A percentile compares a stretch with the other conserved stretches of the same genome.
Conservation (phyloP, 2,888 invertebrate genomes). For the Nomada fabriciana region DNA sequence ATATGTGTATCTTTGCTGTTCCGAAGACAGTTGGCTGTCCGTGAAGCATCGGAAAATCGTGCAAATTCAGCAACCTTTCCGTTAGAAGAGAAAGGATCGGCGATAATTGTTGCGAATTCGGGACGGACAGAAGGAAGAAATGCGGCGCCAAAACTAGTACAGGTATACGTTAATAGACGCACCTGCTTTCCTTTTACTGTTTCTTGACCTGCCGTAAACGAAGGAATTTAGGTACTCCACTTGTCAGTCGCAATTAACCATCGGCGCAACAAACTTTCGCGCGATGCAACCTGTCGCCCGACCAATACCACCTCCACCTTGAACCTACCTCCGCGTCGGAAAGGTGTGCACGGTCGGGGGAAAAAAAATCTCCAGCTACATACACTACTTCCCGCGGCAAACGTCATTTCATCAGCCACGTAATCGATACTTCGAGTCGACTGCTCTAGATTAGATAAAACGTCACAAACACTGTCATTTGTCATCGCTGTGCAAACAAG, state of each 20-base stretch:
- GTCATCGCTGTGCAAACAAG: slow-evolving; percentile 20
- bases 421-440: slow-evolving; percentile 2
- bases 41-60: slow-evolving; percentile 34
- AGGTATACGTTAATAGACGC: slow-evolving; percentile 49
- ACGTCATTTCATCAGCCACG: background rate
- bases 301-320: background rate
- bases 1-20: no score
- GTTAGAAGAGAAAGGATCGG: slow-evolving; percentile 64
- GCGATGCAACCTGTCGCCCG: background rate
- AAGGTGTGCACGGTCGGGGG: background rate
- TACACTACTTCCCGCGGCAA: no score
- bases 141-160: slow-evolving; percentile 56
- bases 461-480: slow-evolving; percentile 5
- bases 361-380: background rate
- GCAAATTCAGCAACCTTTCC: slow-evolving; percentile 33
- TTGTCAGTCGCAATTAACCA: slow-evolving; percentile 56
- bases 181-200: slow-evolving; percentile 74
- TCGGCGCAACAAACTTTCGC: slow-evolving; percentile 45
- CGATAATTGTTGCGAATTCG: slow-evolving; percentile 32
- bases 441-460: slow-evolving; percentile 49
- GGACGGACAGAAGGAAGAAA: slow-evolving; percentile 48
- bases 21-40: no score
- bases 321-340: background rate
- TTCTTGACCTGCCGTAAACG: slow-evolving; percentile 72
- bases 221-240: slow-evolving; percentile 69